Base-by-base conservation (phyloP, 2,888 invertebrate genomes). In the Synanthedon tipuliformis region DNA sequence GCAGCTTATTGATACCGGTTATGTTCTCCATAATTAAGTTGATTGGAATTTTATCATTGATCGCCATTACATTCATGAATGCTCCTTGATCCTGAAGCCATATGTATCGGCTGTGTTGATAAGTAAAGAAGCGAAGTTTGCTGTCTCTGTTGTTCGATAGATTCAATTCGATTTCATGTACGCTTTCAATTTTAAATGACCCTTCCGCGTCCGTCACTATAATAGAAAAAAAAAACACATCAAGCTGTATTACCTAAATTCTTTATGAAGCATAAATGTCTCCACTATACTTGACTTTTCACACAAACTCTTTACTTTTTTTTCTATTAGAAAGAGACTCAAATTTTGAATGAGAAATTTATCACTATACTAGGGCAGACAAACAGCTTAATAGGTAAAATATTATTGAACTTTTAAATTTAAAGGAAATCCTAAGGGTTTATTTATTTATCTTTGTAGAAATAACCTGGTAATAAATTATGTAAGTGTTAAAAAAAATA, bases 31-130 rank as follows among this genome's bases (percentile, higher is more conserved):
- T 77, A 57, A 90, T 73, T 55, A 81, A 64, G 58, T 75, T 78
- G 49, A 90, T 77, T 13, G 88, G 84, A 18, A 87, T 65, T 59
- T 81, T 86, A 60, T 88, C 86, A 62, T 88, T 88, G 23, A 88
- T 77, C 16, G 80, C 72, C 58, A 81, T 74, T 48, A 88, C 83
- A 63, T 87, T 86, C 34, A 84, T 75, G 70, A 89, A 90, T 50
- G 69, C 62, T 40, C 81, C 81, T 54, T 80, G 81, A 58, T 88
- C 83, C 48, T 81, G 73, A 10, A 87, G 71, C 89, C 90, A 90
- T 58, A 90, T 81, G 65, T 88, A 90, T 55, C 89, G 85, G 52
- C 85, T 88, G 61, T 89, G 86, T 65, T 89, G 89, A 72, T 88
- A 89, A 57, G 78, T 72, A 66, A 90, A 90, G 68, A 82, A 90